Evolutionary conservation across 2,113 vertebrate genomes (phyloP).

Genomic region (Meleagris gallopavo): DNA sequence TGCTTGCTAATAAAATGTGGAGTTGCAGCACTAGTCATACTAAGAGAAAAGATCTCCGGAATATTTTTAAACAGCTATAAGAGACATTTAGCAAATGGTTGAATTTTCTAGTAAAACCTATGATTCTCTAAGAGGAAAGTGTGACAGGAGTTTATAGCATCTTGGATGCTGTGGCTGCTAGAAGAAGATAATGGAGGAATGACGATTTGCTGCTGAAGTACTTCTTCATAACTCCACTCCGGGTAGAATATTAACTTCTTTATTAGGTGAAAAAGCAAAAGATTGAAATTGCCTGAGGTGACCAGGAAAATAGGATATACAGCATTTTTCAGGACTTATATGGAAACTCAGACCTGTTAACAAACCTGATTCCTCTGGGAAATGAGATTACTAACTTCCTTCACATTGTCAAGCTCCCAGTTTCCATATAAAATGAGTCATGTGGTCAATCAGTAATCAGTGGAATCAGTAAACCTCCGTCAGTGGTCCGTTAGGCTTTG

Average conservation of each 20-base stretch:
- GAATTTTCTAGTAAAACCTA: background rate
- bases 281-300: background rate
- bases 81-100: background rate
- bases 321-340: background rate
- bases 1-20: background rate
- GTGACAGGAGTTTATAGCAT: background rate
- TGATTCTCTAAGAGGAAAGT: background rate
- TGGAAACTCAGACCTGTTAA: accelerated
- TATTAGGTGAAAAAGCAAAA: background rate
- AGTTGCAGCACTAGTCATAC: background rate
- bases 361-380: background rate
- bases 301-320: background rate
- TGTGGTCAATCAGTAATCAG: background rate
- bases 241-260: background rate
- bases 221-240: background rate
- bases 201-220: background rate
- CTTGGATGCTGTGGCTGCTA: background rate
- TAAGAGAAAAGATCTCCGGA: background rate
- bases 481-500: accelerated
- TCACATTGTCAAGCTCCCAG: background rate
- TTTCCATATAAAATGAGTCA: background rate
- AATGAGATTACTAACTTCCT: background rate
- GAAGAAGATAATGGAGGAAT: background rate
- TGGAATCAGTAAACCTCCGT: background rate
- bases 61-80: background rate